These are phyloP conservation scores for Trimorus sp. DNA, from an alignment of 2,888 invertebrate genomes.

Conservation along the genomic window DNA sequence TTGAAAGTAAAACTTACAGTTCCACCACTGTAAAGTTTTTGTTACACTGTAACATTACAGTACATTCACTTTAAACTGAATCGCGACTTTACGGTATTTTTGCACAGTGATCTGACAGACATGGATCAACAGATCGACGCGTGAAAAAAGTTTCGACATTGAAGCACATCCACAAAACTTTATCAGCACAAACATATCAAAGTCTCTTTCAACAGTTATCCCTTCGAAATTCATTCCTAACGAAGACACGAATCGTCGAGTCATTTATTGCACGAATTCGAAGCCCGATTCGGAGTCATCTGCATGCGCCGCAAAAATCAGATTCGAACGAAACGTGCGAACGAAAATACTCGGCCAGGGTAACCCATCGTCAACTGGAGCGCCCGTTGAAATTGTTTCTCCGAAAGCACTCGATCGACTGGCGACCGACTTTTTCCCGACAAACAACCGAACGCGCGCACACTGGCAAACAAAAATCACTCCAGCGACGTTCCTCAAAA, in stretches of 20 bases:
- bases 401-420: no score
- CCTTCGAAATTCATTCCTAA: slow-evolving; percentile 4
- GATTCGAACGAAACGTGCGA: not conserved
- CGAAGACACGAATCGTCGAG: slow-evolving; percentile 16
- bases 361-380: no score
- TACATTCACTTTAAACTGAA: not conserved
- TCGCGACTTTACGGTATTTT: no score
- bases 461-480: no score
- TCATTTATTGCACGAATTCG: slow-evolving; percentile 54
- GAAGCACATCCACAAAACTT: slow-evolving; percentile 6
- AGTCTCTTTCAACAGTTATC: slow-evolving; percentile 3
- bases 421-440: no score
- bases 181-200: slow-evolving; percentile 23
- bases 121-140: not conserved
- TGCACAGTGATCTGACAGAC: not conserved
- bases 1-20: not conserved
- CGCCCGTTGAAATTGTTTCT: no score
- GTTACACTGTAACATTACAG: no score
- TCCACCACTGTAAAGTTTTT: not conserved
- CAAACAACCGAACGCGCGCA: no score
- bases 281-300: slow-evolving; percentile 34
- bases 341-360: no score
- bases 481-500: no score
- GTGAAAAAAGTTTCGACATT: slow-evolving; percentile 2
- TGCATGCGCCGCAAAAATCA: slow-evolving; percentile 1